Evolutionary conservation across 2,113 vertebrate genomes (phyloP), one percentile per base, ranked within the genome.

Genomic region (Alces alces): DNA sequence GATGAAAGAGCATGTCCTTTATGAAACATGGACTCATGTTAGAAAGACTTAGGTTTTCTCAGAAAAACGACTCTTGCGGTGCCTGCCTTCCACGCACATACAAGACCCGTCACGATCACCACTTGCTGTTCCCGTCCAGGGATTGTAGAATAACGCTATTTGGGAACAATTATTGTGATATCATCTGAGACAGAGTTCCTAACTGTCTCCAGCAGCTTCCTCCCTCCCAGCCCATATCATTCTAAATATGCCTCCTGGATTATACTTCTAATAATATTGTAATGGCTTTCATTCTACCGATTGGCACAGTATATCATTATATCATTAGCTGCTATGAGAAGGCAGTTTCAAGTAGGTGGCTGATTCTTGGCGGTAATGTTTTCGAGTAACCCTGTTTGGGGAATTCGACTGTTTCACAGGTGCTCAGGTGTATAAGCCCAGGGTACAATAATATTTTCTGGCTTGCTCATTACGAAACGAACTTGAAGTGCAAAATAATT

Each of bases 261-360:
- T 80, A 95, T 86, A 33, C 82, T 96, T 95, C 57, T 36, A 82
- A 88, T 97, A 90, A 98, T 96, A 91, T 79, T 54, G 97, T 97
- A 85, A 98, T 73, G 78, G 91, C 94, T 93, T 97, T 97, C 96
- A 88, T 97, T 89, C 96, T 97, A 88, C 90, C 47, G 82, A 96
- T 97, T 52, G 96, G 97, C 97, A 55, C 80, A 82, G 92, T 80
- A 6, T 95, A 82, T 97, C 92, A 97, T 98, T 98, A 97, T 98
- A 90, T 98, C 97, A 98, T 98, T 97, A 98, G 96, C 92, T 94
- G 92, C 95, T 96, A 55, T 70, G 97, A 97, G 93, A 96, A 98
- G 93, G 91, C 93, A 1, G 66, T 73, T 94, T 82, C 96, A 93
- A 86, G 76, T 1, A 93, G 91, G 66, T 92, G 19, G 93, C 93